Evolutionary conservation across 2,888 invertebrate genomes (phyloP).

Genomic region (Aporophyla nigra): DNA sequence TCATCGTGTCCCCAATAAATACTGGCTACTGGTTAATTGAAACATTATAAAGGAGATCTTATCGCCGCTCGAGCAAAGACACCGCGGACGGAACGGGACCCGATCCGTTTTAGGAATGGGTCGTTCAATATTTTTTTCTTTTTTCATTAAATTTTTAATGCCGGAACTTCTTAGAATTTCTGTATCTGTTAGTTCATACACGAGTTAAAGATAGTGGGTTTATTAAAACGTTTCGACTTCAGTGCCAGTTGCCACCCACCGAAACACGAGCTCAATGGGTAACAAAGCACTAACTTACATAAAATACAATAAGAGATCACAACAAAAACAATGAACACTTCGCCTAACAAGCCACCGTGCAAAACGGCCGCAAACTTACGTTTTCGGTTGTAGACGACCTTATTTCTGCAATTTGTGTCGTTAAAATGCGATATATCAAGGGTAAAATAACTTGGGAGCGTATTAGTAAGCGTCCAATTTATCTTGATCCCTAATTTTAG

Average conservation of each 20-base stretch:
- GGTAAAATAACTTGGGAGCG: slow-evolving; percentile 56
- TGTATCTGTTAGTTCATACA: slow-evolving; percentile 65
- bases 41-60: slow-evolving; percentile 89
- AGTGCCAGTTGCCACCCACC: slow-evolving; percentile 71
- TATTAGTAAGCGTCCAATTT: slow-evolving; percentile 72
- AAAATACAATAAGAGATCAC: slow-evolving; percentile 77
- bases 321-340: slow-evolving; percentile 83
- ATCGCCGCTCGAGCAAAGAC: slow-evolving; percentile 81
- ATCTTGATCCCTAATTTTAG: slow-evolving; percentile 66
- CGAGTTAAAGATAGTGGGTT: slow-evolving; percentile 56
- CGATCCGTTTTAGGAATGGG: slow-evolving; percentile 79
- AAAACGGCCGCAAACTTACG: slow-evolving; percentile 71
- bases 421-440: slow-evolving; percentile 57
- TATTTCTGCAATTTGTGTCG: slow-evolving; percentile 54
- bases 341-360: slow-evolving; percentile 84
- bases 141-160: slow-evolving; percentile 65
- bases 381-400: slow-evolving; percentile 34
- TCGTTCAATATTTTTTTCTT: slow-evolving; percentile 70
- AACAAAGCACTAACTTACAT: slow-evolving; percentile 76
- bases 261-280: slow-evolving; percentile 76
- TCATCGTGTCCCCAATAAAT: slow-evolving; percentile 86
- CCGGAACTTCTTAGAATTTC: slow-evolving; percentile 71
- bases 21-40: slow-evolving; percentile 90
- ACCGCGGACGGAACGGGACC: slow-evolving; percentile 78
- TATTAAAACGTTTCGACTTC: slow-evolving; percentile 53